A percentile compares a stretch with the other conserved stretches of the same genome.
These are phyloP conservation scores for Meriones unguiculatus DNA, from an alignment of 2,113 vertebrate genomes.

Conservation along the genomic window DNA sequence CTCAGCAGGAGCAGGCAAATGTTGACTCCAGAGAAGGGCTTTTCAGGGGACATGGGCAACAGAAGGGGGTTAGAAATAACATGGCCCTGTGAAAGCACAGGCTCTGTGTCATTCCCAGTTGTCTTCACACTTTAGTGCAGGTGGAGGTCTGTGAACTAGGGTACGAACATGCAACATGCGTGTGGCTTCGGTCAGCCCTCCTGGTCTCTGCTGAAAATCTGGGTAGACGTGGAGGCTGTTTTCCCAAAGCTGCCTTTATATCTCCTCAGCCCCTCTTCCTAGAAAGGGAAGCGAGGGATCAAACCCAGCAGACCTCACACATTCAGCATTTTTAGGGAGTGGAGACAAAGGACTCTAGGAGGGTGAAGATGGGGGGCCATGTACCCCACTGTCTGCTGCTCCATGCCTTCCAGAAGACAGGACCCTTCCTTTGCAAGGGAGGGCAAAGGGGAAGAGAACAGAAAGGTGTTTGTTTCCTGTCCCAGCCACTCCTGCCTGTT, in stretches of 20 bases:
- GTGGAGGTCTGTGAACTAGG: neutral
- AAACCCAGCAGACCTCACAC: neutral
- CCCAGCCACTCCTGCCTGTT: neutral
- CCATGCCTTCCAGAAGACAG: neutral
- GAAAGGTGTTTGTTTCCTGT: constrained; percentile 18
- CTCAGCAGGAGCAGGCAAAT: constrained; percentile 8
- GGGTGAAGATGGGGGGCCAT: accelerated
- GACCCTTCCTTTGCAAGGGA: neutral
- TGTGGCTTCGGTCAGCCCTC: neutral
- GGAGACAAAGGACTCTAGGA: neutral
- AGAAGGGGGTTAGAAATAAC: neutral
- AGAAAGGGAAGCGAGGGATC: neutral
- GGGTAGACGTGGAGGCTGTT: neutral
- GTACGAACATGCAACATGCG: neutral
- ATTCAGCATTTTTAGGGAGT: neutral
- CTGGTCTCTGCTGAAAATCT: neutral
- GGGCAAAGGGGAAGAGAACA: neutral
- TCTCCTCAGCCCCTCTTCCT: neutral
- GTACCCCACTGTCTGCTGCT: neutral
- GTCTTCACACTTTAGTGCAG: neutral
- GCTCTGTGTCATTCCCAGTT: constrained; percentile 29
- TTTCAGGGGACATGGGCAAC: neutral
- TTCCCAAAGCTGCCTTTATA: neutral
- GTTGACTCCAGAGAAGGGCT: constrained; percentile 11
- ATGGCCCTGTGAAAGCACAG: neutral